phyloP scores from a whole-genome alignment of 1,140 invertebrate species.

The Hestina assimilis region DNA sequence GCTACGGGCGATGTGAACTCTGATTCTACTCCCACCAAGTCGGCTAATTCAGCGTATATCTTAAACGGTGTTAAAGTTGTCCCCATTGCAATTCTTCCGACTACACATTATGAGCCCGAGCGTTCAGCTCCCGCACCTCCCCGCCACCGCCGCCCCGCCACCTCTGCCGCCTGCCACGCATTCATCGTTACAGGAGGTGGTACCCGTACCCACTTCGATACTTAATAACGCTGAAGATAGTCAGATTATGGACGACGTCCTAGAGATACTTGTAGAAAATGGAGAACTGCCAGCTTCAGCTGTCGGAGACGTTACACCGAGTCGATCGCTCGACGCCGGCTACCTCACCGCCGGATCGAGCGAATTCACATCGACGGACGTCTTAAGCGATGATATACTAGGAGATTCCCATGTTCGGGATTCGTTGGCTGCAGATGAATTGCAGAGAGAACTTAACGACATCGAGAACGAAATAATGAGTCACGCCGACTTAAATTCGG shows the following conservation, averaged over 20 bases:
- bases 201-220: slow-evolving; percentile 60
- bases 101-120: slow-evolving; percentile 57
- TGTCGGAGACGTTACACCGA: slow-evolving; percentile 63
- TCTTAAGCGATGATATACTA: slow-evolving; percentile 55
- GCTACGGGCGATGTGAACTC: slow-evolving; percentile 20
- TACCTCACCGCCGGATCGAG: slow-evolving; percentile 41
- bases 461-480: slow-evolving; percentile 67
- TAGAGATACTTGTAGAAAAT: slow-evolving; percentile 96
- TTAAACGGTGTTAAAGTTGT: slow-evolving; percentile 75
- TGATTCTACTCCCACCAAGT: slow-evolving; percentile 39
- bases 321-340: slow-evolving; percentile 38
- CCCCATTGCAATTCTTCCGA: slow-evolving; percentile 70
- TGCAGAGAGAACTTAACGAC: slow-evolving; percentile 64
- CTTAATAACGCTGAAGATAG: slow-evolving; percentile 56
- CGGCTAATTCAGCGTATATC: slow-evolving; percentile 55
- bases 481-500: slow-evolving; percentile 51
- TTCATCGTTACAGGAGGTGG: no score
- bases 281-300: slow-evolving; percentile 94
- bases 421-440: slow-evolving; percentile 54
- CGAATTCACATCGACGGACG: slow-evolving; percentile 55
- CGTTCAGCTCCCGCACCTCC: slow-evolving; percentile 76
- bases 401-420: slow-evolving; percentile 51
- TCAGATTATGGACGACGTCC: slow-evolving; percentile 94
- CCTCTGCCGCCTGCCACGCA: slow-evolving; percentile 69
- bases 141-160: slow-evolving; percentile 51